Conservation (phyloP, 2,797 vertebrate species). For the Sciaenops ocellatus region DNA sequence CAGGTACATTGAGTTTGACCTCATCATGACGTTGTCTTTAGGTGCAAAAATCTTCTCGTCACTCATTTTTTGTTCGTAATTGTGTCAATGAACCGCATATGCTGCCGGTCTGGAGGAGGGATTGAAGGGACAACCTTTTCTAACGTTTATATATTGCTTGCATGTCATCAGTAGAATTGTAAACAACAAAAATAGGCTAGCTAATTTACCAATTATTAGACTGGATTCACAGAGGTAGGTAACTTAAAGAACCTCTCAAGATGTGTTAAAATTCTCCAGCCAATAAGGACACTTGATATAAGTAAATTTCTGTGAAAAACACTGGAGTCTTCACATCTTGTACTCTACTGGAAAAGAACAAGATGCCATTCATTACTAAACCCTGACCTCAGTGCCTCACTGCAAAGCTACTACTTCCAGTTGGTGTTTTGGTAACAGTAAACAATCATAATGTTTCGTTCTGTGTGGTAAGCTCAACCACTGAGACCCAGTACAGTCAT, state of each 20-base stretch:
- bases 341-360: neutral
- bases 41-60: constrained; percentile 2
- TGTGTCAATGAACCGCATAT: no score
- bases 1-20: constrained; percentile 57
- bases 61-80: neutral
- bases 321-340: no score
- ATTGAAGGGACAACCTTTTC: no score
- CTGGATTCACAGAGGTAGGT: neutral
- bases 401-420: constrained; percentile 12
- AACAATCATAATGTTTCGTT: constrained; percentile 18
- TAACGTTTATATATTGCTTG: neutral
- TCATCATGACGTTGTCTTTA: neutral
- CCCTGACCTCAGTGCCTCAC: constrained; percentile 2
- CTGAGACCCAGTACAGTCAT: constrained; percentile 44
- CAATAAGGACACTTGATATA: neutral
- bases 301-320: neutral
- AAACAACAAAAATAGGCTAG: neutral
- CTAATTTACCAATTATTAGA: neutral
- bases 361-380: constrained; percentile 1
- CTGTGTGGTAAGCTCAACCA: constrained; percentile 24
- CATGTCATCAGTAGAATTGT: neutral
- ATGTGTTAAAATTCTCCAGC: neutral
- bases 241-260: neutral
- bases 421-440: constrained; percentile 27
- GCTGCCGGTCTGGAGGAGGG: no score